Conservation (phyloP, 2,113 vertebrate species). For the Tauraco erythrolophus region DNA sequence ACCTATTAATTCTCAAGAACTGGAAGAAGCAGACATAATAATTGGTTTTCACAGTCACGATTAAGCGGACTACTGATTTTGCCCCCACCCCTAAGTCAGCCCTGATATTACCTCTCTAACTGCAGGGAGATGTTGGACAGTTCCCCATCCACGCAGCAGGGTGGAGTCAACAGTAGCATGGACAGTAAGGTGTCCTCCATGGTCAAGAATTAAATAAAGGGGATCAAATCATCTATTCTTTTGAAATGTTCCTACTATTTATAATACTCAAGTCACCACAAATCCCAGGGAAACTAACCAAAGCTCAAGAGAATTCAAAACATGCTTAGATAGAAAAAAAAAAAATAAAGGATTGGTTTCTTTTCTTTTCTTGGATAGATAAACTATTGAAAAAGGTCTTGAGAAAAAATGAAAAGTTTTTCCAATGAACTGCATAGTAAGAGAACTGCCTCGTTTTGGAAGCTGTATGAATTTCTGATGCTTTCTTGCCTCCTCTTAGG, state of each 20-base stretch:
- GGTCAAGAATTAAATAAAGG: background rate
- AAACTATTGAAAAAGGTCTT: background rate
- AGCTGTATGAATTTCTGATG: background rate
- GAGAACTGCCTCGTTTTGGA: background rate
- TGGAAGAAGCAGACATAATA: background rate
- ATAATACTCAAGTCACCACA: background rate
- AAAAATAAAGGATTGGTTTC: background rate
- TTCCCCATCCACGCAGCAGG: background rate
- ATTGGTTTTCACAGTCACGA: background rate
- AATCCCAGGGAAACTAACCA: background rate
- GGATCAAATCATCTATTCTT: background rate
- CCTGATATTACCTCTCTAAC: background rate
- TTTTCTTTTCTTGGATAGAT: background rate
- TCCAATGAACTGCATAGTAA: background rate
- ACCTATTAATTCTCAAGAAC: background rate
- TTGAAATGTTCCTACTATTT: background rate
- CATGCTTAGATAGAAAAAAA: background rate
- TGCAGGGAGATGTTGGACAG: background rate
- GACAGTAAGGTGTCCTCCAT: background rate
- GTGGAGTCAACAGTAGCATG: background rate
- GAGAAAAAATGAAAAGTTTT: background rate
- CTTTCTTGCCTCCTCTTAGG: background rate
- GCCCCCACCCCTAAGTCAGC: too few species aligned
- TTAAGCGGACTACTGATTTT: background rate
- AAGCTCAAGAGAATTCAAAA: background rate